These are phyloP conservation scores for Ophiothrix spiculata DNA, from an alignment of 35 echinoderm and acorn worm species.

Conservation along the genomic window DNA sequence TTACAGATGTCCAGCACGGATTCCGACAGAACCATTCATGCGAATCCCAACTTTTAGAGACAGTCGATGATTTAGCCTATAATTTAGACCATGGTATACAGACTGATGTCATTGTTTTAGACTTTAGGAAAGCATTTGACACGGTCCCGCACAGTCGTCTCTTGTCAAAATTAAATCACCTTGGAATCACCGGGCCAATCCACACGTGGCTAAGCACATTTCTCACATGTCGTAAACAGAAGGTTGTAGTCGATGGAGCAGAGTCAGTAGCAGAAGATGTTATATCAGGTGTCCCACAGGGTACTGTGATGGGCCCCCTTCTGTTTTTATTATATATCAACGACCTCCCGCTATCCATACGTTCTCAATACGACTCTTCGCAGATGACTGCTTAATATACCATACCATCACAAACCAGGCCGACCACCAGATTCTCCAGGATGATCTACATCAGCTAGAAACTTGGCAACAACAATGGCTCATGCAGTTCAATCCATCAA, in stretches of 20 bases:
- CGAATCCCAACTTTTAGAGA: conserved; percentile 40
- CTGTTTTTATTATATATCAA: conserved; percentile 26
- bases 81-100: conserved; percentile 31
- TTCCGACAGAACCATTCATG: conserved; percentile 27
- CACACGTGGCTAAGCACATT: conserved; percentile 16
- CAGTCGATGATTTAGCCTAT: conserved; percentile 26
- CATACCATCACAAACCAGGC: background rate
- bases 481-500: background rate
- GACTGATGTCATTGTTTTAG: conserved; percentile 28
- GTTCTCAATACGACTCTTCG: conserved; percentile 14
- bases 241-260: conserved; percentile 23
- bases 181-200: background rate
- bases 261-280: conserved; percentile 15
- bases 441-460: background rate
- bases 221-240: conserved; percentile 34
- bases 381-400: conserved; percentile 17
- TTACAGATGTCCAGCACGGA: conserved; percentile 25
- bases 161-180: background rate
- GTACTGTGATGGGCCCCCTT: conserved; percentile 28
- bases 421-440: background rate
- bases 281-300: conserved; percentile 26
- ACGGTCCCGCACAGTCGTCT: conserved; percentile 27
- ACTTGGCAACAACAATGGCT: background rate
- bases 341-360: conserved; percentile 1
- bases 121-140: conserved; percentile 55